Evolutionary conservation across 2,888 invertebrate species (phyloP).

Genomic region (Plusia festucae): DNA sequence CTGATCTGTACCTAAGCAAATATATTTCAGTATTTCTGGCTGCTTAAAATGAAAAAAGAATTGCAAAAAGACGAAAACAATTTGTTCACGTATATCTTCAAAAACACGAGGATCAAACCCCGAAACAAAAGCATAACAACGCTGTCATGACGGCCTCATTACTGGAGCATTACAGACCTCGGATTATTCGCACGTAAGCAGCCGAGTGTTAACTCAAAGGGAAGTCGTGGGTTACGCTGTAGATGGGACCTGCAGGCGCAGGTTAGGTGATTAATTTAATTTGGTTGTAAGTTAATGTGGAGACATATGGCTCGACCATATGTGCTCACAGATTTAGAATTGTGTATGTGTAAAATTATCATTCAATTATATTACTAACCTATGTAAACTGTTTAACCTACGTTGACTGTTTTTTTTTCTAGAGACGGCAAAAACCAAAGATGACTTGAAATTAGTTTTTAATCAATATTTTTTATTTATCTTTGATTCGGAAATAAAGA

Average conservation of each 20-base stretch:
- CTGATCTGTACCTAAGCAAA: not conserved
- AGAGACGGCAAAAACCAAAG: no score
- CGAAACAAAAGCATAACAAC: not conserved
- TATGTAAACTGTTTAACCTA: no score
- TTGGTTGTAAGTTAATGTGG: not conserved
- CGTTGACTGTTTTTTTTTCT: no score
- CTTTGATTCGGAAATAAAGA: no score
- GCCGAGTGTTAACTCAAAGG: conserved; percentile 50
- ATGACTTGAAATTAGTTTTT: no score
- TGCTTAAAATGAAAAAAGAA: no score
- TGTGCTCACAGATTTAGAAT: no score
- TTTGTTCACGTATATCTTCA: not conserved
- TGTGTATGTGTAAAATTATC: no score
- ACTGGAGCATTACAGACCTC: conserved; percentile 8
- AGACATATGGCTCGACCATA: not conserved
- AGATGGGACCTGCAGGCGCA: not conserved
- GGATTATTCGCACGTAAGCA: conserved; percentile 40
- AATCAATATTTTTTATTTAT: no score
- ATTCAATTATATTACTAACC: no score
- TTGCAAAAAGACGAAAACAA: not conserved
- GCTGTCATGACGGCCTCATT: conserved; percentile 43
- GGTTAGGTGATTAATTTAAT: conserved; percentile 1
- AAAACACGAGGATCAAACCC: not conserved
- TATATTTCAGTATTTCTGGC: not conserved
- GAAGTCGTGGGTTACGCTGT: not conserved